Evolutionary conservation across 2,888 invertebrate species (phyloP), one percentile per base, ranked within the genome.

Genomic region (Spisula subtruncata): DNA sequence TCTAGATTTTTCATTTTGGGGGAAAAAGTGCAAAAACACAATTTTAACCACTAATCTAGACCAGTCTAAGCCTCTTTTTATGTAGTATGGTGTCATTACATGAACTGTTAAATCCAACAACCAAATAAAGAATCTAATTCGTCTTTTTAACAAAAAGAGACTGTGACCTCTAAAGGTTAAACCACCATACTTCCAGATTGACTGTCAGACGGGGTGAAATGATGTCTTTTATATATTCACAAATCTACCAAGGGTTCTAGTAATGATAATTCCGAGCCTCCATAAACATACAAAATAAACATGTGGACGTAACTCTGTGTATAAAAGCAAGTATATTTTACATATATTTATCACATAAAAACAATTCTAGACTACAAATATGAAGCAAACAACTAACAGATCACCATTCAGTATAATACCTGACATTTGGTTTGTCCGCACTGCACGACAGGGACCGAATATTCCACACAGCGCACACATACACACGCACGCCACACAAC

Each of bases 241-340:
- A 66, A 32, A 75, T 56, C 35, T 29, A 71, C n/a, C 41, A 41
- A 41, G 41, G n/a, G 2, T 41, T 41, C 41, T 41, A 41, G 2
- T 41, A 4, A 35, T 79, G 85, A 85, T 79, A 79, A 85, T 85
- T 85, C 79, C 41, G 51, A 71, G 54, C 85, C 85, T 85, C 85
- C 85, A 8, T 54, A 51, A 79, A 54, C n/a, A 54, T 79, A 79
- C 79, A 85, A 79, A 83, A 60, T 46, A 83, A 66, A 66, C 25
- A 25, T 25, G 32, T 84, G 85, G 85, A 85, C 85, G 85, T 85
- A 79, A 85, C 75, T 85, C 85, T 85, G 85, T 85, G 79, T 85
- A 85, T 79, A 85, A 85, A 85, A 83, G 41, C 83, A 83, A 75
- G 35, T 83, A 83, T 71, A 81, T 81, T 46, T 81, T 81, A 83